Base-by-base conservation (phyloP, 2,113 vertebrate genomes). In the Panthera uncia region DNA sequence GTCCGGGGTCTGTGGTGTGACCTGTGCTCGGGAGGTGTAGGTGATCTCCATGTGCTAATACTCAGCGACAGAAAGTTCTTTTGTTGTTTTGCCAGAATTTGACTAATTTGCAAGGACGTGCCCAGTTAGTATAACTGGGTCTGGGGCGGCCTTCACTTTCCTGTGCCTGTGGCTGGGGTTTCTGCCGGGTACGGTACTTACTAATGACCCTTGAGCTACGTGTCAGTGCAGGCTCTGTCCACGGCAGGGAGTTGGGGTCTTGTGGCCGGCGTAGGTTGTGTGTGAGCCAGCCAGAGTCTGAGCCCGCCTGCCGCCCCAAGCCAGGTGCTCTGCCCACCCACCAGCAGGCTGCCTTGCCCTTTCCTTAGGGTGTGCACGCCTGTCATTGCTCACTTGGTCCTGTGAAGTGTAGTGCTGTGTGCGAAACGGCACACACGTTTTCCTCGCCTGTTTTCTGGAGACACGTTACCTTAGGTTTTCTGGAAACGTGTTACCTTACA, bases 61-160 rank as follows among this genome's bases (percentile, higher is more conserved):
- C 25, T 38, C 27, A 23, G 45, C 38, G 65, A 55, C 18, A 16
- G 50, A 50, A 48, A 29, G 11, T 61, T 45, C 33, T 80, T 69
- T n/a, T 57, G 63, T 92, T 74, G 8, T 68, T 96, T 74, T 95
- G 87, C 27, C 55, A 68, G 52, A 82, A 52, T 71, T 85, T 71
- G 50, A 71, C 69, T 50, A 23, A 71, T 38, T 63, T 76, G 50
- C 33, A 36, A 73, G 33, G 61, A 15, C 71, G 2, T 55, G 4
- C 11, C 68, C 38, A n/a, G 25, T 81, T 33, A 74, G 63, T 25
- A 8, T 16, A 69, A 9, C n/a, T 86, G 21, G 5, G 0, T 36
- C 57, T 38, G 18, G 80, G 36, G 18, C 68, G 10, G 18, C 23
- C 8, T 38, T 71, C 31, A 7, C 68, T 52, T 66, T 79, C 48